A percentile compares a stretch with the other conserved stretches of the same genome.
Conservation (phyloP, 2,797 vertebrate genomes). For the Eutrigla gurnardus region DNA sequence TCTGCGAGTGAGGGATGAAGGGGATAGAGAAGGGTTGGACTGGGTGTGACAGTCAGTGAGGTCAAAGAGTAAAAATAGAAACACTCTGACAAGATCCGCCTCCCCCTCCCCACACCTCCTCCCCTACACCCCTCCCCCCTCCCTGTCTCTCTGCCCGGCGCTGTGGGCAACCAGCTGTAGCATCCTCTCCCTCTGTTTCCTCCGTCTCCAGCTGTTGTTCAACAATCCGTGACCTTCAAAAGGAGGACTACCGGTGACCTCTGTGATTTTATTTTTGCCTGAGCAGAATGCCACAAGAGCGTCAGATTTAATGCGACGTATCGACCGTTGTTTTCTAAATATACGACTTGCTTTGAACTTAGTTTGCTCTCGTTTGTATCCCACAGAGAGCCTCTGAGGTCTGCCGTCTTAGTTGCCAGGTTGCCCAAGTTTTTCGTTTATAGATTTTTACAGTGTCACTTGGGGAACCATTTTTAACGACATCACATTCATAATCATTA, state of each 20-base stretch:
- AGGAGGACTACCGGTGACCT: constrained; percentile 37
- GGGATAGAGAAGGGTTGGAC: constrained; percentile 67
- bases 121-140: constrained; percentile 6
- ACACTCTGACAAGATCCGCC: constrained; percentile 76
- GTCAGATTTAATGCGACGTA: constrained; percentile 9
- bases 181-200: constrained; percentile 45
- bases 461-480: constrained; percentile 3
- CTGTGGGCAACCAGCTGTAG: constrained; percentile 65
- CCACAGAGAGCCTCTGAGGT: constrained; percentile 9
- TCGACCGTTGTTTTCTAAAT: neutral
- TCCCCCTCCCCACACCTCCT: constrained; percentile 20
- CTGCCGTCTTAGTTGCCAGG: constrained; percentile 6
- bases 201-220: constrained; percentile 56
- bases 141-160: constrained; percentile 31
- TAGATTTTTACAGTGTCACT: constrained; percentile 14
- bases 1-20: constrained; percentile 71
- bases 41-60: constrained; percentile 80
- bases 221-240: constrained; percentile 70
- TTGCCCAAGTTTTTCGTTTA: constrained; percentile 13
- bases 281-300: neutral
- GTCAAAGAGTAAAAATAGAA: constrained; percentile 80
- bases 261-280: constrained; percentile 16
- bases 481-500: constrained; percentile 15
- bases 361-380: constrained; percentile 2
- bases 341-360: neutral